Base-by-base conservation (phyloP, 2,888 invertebrate genomes). In the Gymnocheta viridis region DNA sequence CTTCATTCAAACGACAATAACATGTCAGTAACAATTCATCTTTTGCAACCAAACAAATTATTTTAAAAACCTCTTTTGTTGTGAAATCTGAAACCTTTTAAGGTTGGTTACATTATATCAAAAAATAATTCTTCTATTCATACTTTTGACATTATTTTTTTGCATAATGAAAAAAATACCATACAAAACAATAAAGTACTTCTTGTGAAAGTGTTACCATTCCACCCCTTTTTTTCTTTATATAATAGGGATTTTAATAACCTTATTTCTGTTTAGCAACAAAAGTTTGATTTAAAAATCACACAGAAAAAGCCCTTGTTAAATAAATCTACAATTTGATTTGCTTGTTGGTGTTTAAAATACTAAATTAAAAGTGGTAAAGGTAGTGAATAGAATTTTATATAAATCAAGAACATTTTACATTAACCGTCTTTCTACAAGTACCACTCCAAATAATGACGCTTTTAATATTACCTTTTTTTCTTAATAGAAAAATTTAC, bases 401-500 rank as follows among this genome's bases (percentile, higher is more conserved):
- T 74, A 82, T 72, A 84, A 86, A 86, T 85, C 82, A 85, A 85
- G 79, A 85, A 82, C 69, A 82, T 79, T 86, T 82, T 67, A 70
- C 72, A 85, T 85, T 76, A 82, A 78, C 69, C 85, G 62, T 80
- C 85, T 70, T 67, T 72, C 60, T 66, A 77, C 82, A 74, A 85
- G 85, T 81, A 76, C 72, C 85, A 82, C 85, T 86, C 70, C 67
- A 85, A 72, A 85, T 82, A 82, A 76, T 82, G 85, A 80, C 64
- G 85, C 78, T 62, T 81, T 82, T 62, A 38, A 22, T 62, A 44
- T 69, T 47, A 14, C 22, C 22, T 29, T 17, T 54, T 49, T 58
- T 64, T 14, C 41, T n/a, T n/a, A n/a, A n/a, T n/a, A n/a, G n/a
- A n/a, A n/a, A n/a, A n/a, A n/a, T n/a, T n/a, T n/a, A n/a, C n/a